A percentile compares a stretch with the other conserved stretches of the same genome.
Evolutionary conservation across 2,113 vertebrate genomes (phyloP).

Genomic region (Pseudorectes ferrugineus): DNA sequence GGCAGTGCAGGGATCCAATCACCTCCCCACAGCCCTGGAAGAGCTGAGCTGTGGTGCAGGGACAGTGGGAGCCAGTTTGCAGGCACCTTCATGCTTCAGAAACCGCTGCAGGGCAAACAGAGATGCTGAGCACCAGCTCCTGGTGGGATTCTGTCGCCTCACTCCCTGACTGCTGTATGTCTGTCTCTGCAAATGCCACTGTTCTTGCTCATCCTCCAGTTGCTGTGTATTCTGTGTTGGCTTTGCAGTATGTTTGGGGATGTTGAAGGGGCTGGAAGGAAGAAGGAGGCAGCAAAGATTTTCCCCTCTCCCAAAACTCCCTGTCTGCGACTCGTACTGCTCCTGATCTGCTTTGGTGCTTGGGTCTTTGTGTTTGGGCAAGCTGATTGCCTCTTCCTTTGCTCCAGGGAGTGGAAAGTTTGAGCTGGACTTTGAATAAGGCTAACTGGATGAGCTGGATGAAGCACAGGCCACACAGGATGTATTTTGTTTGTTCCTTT

Average conservation of each 20-base stretch:
- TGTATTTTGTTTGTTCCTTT: background rate
- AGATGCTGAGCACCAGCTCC: background rate
- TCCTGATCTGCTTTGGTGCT: background rate
- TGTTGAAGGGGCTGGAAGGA: background rate
- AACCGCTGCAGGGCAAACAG: background rate
- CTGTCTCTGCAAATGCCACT: background rate
- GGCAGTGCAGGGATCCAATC: background rate
- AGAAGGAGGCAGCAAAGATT: background rate
- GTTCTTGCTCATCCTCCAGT: background rate
- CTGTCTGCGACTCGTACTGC: fast-evolving
- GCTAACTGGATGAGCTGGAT: background rate
- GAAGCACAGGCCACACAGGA: background rate
- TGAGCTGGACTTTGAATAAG: background rate
- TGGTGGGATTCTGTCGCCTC: background rate
- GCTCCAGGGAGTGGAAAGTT: background rate
- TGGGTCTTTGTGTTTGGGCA: background rate
- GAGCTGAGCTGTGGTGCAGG: background rate
- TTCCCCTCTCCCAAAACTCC: background rate
- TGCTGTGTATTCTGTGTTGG: background rate
- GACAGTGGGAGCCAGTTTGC: background rate
- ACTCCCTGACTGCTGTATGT: background rate
- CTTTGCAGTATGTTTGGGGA: background rate
- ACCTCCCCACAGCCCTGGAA: background rate
- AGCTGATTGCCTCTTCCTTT: background rate
- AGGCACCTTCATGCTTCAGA: background rate